Base-by-base conservation (phyloP, 2,113 vertebrate genomes). In the Gopherus flavomarginatus region DNA sequence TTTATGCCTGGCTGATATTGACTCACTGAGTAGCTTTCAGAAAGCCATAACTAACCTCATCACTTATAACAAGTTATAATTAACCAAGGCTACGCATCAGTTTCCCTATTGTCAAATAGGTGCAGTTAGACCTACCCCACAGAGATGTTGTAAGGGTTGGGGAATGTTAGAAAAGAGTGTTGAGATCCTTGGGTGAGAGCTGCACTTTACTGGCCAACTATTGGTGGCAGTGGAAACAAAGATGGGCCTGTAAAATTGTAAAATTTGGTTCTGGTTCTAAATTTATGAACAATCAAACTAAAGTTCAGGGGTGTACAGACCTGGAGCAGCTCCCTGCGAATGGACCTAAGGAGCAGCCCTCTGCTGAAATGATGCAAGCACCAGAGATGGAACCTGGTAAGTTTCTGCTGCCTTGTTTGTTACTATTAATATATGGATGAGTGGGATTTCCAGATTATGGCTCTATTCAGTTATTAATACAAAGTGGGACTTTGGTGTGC, bases 21-120 rank as follows among this genome's bases (percentile, higher is more conserved):
- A 50, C 85, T 57, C 89, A 59, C 83, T 90, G 78, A 86, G 62
- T 49, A 83, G 52, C 85, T n/a, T 54, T 85, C 56, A 92, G 78
- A 35, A 81, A 86, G 11, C 5, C 52, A 83, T 57, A 86, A 86
- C 82, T 42, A 94, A 62, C 42, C 5, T 72, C 65, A 72, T 38
- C 21, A 21, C 17, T 72, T 38, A 72, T 38, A 38, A 72, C 19
- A 72, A 11, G 65, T 8, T 72, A 38, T 22, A 38, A 22, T 72
- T 72, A 72, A 10, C n/a, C n/a, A 5, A 5, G 19, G 19, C 19
- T 38, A 11, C 2, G n/a, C 35, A 21, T 38, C 35, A 72, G 65
- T 38, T 59, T 24, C 2, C 26, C 69, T 42, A 80, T 89, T 85
- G 77, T 50, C 90, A 92, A 92, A 57, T 54, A 65, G 47, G 1